These are phyloP conservation scores for Yponomeuta plumbellus DNA, from an alignment of 2,888 invertebrate species.

Conservation along the genomic window DNA sequence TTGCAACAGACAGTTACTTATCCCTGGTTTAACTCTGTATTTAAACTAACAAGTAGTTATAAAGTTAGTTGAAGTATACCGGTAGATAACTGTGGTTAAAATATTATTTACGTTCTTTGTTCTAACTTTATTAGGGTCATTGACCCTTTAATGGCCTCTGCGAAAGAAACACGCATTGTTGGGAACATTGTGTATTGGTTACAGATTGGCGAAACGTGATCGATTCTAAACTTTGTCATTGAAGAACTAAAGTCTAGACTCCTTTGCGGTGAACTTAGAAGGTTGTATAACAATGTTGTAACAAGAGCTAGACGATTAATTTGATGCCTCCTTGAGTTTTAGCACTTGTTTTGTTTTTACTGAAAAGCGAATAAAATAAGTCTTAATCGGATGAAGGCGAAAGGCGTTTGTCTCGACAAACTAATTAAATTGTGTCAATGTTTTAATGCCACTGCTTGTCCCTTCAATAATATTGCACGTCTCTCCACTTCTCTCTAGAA, in stretches of 20 bases:
- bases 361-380: not conserved
- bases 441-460: too few relatives aligned
- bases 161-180: not conserved
- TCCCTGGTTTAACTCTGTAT: not conserved
- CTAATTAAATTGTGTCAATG: too few relatives aligned
- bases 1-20: not conserved
- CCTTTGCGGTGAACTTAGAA: not conserved
- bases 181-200: not conserved
- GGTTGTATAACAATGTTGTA: not conserved
- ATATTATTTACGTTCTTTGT: not conserved
- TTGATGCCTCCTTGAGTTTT: constrained; percentile 3
- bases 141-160: not conserved
- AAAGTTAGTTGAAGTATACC: not conserved
- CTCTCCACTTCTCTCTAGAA: too few relatives aligned
- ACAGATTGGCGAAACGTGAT: not conserved
- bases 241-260: not conserved
- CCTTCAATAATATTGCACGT: too few relatives aligned
- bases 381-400: too few relatives aligned
- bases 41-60: not conserved
- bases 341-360: not conserved
- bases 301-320: not conserved
- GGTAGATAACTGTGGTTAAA: not conserved
- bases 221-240: not conserved
- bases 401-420: too few relatives aligned
- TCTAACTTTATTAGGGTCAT: not conserved